These are phyloP conservation scores for Eolophus roseicapilla DNA, from an alignment of 2,113 vertebrate genomes.

Conservation along the genomic window DNA sequence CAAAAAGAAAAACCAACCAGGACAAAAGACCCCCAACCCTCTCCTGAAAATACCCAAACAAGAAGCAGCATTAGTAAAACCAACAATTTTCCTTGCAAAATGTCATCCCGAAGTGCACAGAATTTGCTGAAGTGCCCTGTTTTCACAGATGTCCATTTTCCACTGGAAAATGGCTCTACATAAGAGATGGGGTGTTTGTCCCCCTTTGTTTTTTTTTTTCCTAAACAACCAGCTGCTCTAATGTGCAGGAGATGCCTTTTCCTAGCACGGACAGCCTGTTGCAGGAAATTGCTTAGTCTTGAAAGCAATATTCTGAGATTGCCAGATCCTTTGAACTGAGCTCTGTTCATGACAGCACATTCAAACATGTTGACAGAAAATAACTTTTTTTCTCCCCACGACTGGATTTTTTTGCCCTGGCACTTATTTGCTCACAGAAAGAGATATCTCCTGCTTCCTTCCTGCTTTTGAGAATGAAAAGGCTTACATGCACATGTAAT, in stretches of 20 bases:
- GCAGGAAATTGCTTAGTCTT: constrained; percentile 1
- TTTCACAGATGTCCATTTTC: background rate
- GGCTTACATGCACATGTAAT: background rate
- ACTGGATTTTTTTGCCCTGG: background rate
- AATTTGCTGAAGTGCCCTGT: background rate
- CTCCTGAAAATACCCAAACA: background rate
- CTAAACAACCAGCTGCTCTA: background rate
- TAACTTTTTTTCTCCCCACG: background rate
- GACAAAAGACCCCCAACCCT: background rate
- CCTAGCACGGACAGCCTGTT: background rate
- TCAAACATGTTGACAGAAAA: background rate
- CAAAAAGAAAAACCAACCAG: background rate
- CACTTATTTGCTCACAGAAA: background rate
- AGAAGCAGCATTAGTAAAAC: background rate
- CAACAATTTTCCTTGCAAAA: background rate
- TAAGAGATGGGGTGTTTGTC: background rate
- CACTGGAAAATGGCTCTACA: background rate
- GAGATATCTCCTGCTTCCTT: background rate
- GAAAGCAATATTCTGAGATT: constrained; percentile 6
- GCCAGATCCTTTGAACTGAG: constrained; percentile 12
- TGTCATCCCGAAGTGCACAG: accelerated
- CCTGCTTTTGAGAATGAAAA: background rate
- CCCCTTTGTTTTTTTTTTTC: background rate
- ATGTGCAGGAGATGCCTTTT: background rate
- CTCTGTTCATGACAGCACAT: background rate